A percentile compares a stretch with the other conserved stretches of the same genome.
Conservation (phyloP, 1,140 invertebrate genomes). For the Achatina immaculata region DNA sequence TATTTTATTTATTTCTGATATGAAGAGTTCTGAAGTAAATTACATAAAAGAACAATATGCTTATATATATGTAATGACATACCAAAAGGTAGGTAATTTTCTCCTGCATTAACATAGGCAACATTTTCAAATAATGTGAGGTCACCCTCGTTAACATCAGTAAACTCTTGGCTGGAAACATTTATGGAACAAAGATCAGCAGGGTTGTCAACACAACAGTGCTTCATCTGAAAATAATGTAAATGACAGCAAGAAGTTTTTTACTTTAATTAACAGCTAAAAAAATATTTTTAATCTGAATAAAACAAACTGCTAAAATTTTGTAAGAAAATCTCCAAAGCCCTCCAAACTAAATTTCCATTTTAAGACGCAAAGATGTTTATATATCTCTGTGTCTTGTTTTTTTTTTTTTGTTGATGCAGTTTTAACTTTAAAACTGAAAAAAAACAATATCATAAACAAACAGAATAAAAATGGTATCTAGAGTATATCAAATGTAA, state of each 20-base stretch:
- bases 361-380: not conserved
- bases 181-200: slow-evolving; percentile 68
- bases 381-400: too few species aligned
- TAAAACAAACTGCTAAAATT: not conserved
- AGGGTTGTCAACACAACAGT: slow-evolving; percentile 70
- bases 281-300: not conserved
- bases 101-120: slow-evolving; percentile 69
- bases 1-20: too few species aligned
- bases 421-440: too few species aligned
- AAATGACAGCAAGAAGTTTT: slow-evolving; percentile 20
- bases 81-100: slow-evolving; percentile 69
- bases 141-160: slow-evolving; percentile 68
- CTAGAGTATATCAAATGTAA: too few species aligned
- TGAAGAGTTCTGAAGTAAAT: too few species aligned
- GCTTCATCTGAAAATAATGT: slow-evolving; percentile 62
- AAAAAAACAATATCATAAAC: too few species aligned
- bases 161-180: slow-evolving; percentile 62
- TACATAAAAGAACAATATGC: too few species aligned
- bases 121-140: slow-evolving; percentile 70
- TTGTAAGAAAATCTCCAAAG: not conserved
- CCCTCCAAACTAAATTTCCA: not conserved
- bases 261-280: not conserved
- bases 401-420: too few species aligned
- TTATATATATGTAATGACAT: too few species aligned
- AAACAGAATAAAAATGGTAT: too few species aligned